phyloP scores from a whole-genome alignment of 2,113 vertebrate genomes.

The Calidris pygmaea region DNA sequence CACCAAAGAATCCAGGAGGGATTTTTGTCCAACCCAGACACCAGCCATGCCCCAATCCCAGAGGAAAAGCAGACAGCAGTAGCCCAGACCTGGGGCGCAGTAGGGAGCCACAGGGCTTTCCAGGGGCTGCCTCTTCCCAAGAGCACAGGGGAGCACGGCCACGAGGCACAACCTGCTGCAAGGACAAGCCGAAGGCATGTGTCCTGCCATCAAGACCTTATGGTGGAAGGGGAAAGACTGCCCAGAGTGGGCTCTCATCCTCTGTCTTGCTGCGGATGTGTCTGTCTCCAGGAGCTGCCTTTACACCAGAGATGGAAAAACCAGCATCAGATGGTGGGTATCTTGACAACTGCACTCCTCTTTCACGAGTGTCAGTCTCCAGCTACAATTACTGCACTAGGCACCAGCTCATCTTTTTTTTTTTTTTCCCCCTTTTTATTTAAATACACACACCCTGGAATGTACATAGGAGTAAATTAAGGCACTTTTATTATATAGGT shows the following conservation, averaged over 20 bases:
- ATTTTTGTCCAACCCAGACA: neutral
- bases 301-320: neutral
- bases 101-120: neutral
- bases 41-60: neutral
- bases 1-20: neutral
- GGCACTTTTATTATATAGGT: neutral
- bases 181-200: rapidly evolving
- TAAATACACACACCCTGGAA: neutral
- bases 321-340: neutral
- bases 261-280: neutral
- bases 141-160: rapidly evolving
- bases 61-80: rapidly evolving
- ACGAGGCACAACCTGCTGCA: neutral
- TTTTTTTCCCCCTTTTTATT: neutral
- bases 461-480: neutral
- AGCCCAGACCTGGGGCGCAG: neutral
- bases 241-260: rapidly evolving
- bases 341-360: neutral
- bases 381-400: neutral
- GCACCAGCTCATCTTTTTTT: neutral
- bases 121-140: neutral
- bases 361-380: neutral
- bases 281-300: neutral
- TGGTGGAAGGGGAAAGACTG: rapidly evolving
- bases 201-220: neutral